Evolutionary conservation across 2,113 vertebrate genomes (phyloP).

Genomic region (Corydoras maculifer): DNA sequence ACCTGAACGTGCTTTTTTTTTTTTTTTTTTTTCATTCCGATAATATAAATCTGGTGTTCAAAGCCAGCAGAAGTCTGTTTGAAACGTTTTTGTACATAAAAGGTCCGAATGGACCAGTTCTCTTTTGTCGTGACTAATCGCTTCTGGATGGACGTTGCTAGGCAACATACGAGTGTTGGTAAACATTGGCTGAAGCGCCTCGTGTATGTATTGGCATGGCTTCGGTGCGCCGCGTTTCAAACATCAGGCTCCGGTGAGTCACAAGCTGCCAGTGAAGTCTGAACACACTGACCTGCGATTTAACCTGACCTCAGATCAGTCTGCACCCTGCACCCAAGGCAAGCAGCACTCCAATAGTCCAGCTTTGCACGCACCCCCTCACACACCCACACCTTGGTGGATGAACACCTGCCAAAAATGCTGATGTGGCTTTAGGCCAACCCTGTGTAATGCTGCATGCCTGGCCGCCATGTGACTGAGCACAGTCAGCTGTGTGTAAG

Average conservation of each 20-base stretch:
- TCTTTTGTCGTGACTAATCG: conserved; percentile 25
- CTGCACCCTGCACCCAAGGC: conserved; percentile 12
- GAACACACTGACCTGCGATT: conserved; percentile 15
- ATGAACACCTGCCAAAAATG: not conserved
- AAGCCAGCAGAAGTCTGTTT: not conserved
- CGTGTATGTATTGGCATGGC: conserved; percentile 34
- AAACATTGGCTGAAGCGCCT: conserved; percentile 45
- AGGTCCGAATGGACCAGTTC: conserved; percentile 18
- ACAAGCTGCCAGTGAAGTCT: conserved; percentile 9
- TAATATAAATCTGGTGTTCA: not conserved
- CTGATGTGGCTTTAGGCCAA: not conserved
- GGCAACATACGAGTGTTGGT: conserved; percentile 46
- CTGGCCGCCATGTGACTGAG: not conserved
- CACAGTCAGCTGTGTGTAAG: not conserved
- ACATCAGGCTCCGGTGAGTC: conserved; percentile 24
- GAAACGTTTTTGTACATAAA: conserved; percentile 36
- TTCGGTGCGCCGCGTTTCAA: conserved; percentile 3
- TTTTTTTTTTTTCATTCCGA: too few relatives aligned
- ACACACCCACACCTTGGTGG: not conserved
- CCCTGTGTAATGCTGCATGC: not conserved
- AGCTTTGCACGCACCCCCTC: not conserved
- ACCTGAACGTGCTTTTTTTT: too few relatives aligned
- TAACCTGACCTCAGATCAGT: conserved; percentile 9
- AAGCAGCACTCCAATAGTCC: not conserved
- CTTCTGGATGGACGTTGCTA: conserved; percentile 49